Percentiles rank a stretch among this genome's conserved stretches.
Evolutionary conservation across 2,888 invertebrate species (phyloP).

Genomic region (Mesorhabditis sp.): DNA sequence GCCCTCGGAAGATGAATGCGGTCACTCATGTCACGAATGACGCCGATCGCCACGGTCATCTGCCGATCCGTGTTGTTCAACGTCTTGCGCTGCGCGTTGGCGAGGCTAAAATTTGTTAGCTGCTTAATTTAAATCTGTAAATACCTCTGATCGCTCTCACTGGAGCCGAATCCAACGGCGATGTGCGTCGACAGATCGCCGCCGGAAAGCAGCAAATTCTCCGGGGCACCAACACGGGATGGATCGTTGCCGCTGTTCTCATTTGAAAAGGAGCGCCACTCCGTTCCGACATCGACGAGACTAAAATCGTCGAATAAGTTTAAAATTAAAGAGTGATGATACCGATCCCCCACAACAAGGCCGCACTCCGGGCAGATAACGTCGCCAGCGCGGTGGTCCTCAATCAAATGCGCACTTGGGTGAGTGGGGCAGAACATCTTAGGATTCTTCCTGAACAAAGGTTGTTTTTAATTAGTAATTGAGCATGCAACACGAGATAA

Average conservation of each 20-base stretch:
- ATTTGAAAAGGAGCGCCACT: slow-evolving; percentile 99
- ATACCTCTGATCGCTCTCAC: slow-evolving; percentile 50
- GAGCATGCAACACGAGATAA: no score
- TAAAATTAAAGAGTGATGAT: no score
- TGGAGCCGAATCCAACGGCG: slow-evolving; percentile 61
- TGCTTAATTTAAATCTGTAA: neutral
- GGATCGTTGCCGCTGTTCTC: slow-evolving; percentile 86
- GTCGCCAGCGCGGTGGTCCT: slow-evolving; percentile 96
- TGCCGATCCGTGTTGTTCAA: slow-evolving; percentile 91
- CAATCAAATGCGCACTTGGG: slow-evolving; percentile 89
- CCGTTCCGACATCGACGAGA: slow-evolving; percentile 96
- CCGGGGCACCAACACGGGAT: slow-evolving; percentile 98
- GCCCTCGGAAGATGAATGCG: slow-evolving; percentile 92
- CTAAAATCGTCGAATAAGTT: slow-evolving; percentile 16
- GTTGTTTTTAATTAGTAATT: no score
- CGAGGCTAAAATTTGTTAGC: slow-evolving; percentile 38
- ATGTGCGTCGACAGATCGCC: slow-evolving; percentile 96
- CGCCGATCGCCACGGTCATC: slow-evolving; percentile 88
- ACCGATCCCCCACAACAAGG: slow-evolving; percentile 92
- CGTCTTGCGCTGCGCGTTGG: slow-evolving; percentile 54
- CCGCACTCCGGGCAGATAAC: slow-evolving; percentile 98
- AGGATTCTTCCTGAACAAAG: no score
- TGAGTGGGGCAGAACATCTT: slow-evolving; percentile 74
- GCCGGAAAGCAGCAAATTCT: slow-evolving; percentile 90
- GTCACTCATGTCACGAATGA: slow-evolving; percentile 97